A percentile compares a stretch with the other conserved stretches of the same genome.
These are phyloP conservation scores for Hippoglossus stenolepis DNA, from an alignment of 2,113 vertebrate species.

Conservation along the genomic window DNA sequence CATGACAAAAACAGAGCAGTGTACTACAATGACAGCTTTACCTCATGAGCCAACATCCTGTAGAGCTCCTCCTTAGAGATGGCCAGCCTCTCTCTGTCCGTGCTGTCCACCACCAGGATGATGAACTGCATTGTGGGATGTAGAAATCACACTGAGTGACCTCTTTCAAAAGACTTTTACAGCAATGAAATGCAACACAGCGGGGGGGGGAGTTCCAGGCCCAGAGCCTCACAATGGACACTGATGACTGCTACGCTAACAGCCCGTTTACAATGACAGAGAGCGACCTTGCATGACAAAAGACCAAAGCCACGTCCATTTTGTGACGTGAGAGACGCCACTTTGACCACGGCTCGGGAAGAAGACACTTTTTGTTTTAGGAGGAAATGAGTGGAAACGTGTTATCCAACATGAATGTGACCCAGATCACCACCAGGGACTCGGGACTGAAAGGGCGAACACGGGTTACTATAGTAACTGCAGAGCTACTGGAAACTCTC, in stretches of 20 bases:
- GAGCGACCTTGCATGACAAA: slow-evolving; percentile 35
- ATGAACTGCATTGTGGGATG: slow-evolving; percentile 86
- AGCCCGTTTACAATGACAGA: slow-evolving; percentile 28
- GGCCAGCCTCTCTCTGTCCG: slow-evolving; percentile 95
- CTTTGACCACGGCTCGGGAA: slow-evolving; percentile 14
- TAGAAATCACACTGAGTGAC: slow-evolving; percentile 16
- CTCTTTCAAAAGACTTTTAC: slow-evolving; percentile 37
- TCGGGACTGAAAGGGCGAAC: slow-evolving; percentile 1
- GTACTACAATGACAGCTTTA: slow-evolving; percentile 62
- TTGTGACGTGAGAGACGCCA: slow-evolving; percentile 21
- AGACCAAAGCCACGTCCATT: slow-evolving; percentile 28
- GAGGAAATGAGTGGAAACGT: background rate
- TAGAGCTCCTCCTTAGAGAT: slow-evolving; percentile 99
- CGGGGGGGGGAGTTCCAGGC: slow-evolving; percentile 47
- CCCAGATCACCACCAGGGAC: background rate
- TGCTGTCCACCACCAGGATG: slow-evolving; percentile 99
- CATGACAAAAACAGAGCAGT: background rate
- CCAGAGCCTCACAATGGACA: slow-evolving; percentile 28
- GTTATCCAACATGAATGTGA: slow-evolving; percentile 20
- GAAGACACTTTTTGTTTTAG: background rate
- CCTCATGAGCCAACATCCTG: slow-evolving; percentile 99
- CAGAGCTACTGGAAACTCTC: background rate
- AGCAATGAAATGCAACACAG: slow-evolving; percentile 35
- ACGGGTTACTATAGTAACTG: background rate
- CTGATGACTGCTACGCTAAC: slow-evolving; percentile 51